A percentile compares a stretch with the other conserved stretches of the same genome.
phyloP scores from a whole-genome alignment of 1,140 invertebrate genomes.

The Streblospio benedicti region DNA sequence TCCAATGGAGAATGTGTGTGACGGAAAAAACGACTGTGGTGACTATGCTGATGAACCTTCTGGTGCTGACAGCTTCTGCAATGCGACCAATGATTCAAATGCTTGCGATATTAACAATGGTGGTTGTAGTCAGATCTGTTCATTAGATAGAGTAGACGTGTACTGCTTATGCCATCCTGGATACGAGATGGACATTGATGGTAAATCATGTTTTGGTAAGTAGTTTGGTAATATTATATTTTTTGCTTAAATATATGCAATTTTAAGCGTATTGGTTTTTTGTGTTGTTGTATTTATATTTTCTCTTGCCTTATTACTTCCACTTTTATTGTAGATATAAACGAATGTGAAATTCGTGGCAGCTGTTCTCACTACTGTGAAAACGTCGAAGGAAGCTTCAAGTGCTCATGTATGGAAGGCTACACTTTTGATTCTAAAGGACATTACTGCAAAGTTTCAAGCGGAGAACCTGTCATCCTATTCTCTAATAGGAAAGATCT shows the following conservation, averaged over 20 bases:
- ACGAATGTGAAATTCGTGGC: slow-evolving; percentile 60
- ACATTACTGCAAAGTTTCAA: slow-evolving; percentile 46
- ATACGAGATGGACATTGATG: slow-evolving; percentile 28
- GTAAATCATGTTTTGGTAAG: slow-evolving; percentile 28
- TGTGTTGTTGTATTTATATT: no score
- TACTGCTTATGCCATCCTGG: slow-evolving; percentile 81
- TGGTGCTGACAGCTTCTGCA: no score
- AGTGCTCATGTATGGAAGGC: slow-evolving; percentile 47
- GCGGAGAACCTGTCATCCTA: slow-evolving; percentile 40
- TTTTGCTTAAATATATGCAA: not conserved
- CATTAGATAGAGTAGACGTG: slow-evolving; percentile 73
- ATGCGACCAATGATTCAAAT: no score
- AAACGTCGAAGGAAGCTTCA: slow-evolving; percentile 32
- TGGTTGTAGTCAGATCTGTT: slow-evolving; percentile 76
- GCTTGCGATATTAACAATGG: slow-evolving; percentile 35
- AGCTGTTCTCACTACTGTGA: slow-evolving; percentile 39
- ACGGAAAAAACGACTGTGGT: slow-evolving; percentile 59
- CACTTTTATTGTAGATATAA: slow-evolving; percentile 60
- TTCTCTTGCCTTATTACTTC: no score
- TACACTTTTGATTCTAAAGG: slow-evolving; percentile 37
- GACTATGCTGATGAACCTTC: slow-evolving; percentile 65
- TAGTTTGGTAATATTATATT: not conserved
- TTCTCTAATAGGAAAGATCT: slow-evolving; percentile 44
- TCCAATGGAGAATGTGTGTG: slow-evolving; percentile 57
- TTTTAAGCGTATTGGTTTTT: no score